A percentile compares a stretch with the other conserved stretches of the same genome.
These are phyloP conservation scores for Orthosia gracilis DNA, from an alignment of 2,888 invertebrate genomes.

Conservation along the genomic window DNA sequence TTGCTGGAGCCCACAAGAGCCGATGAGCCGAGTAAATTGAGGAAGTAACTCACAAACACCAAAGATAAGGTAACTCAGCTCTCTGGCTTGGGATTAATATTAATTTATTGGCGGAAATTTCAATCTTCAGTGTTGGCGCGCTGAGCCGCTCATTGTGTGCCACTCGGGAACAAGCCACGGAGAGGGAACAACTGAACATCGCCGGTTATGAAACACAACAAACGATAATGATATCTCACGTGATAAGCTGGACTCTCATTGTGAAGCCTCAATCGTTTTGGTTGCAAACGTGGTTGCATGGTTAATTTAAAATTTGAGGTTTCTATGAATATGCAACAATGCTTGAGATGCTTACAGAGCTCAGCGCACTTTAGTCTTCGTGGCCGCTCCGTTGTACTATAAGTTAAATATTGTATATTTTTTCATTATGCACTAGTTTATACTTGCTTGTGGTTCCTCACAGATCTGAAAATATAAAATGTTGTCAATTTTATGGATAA, in stretches of 20 bases:
- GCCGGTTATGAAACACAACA: neutral
- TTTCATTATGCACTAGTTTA: too few species aligned
- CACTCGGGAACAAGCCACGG: neutral
- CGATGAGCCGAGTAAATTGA: slow-evolving; percentile 61
- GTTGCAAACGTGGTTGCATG: too few species aligned
- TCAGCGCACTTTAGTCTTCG: too few species aligned
- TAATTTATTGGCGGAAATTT: slow-evolving; percentile 55
- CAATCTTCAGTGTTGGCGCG: slow-evolving; percentile 30
- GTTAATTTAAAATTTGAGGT: too few species aligned
- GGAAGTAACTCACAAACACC: slow-evolving; percentile 56
- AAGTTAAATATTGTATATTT: too few species aligned
- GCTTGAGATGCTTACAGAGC: too few species aligned
- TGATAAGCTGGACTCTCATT: too few species aligned
- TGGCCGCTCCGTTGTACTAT: too few species aligned
- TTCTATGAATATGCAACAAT: too few species aligned
- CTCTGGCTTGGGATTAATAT: slow-evolving; percentile 47
- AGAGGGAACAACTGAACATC: neutral
- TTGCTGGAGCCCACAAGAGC: slow-evolving; percentile 33
- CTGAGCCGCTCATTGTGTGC: slow-evolving; percentile 19
- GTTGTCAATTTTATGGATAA: neutral
- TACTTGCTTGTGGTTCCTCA: too few species aligned
- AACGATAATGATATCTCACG: neutral
- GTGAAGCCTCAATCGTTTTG: too few species aligned
- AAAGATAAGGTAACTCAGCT: slow-evolving; percentile 55
- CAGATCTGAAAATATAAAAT: too few species aligned